Evolutionary conservation across 2,113 vertebrate species (phyloP).

Genomic region (Lamprologus lemairii): DNA sequence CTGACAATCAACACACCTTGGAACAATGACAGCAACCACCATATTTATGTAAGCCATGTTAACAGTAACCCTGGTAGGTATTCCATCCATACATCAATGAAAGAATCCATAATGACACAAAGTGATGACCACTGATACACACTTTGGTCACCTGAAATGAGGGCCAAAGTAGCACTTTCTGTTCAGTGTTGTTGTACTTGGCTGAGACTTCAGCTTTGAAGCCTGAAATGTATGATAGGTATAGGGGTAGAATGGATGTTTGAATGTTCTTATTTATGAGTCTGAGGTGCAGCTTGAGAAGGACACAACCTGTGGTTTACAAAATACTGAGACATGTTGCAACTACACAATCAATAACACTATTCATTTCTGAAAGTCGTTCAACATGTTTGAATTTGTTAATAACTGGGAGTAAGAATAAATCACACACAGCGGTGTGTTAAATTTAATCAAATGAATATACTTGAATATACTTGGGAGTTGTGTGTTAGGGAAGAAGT

Average conservation of each 20-base stretch:
- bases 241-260: background rate
- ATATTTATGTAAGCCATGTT: background rate
- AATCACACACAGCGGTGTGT: background rate
- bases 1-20: background rate
- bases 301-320: background rate
- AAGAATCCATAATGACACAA: background rate
- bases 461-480: background rate
- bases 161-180: background rate
- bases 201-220: background rate
- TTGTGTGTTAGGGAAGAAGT: background rate
- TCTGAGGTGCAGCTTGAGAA: background rate
- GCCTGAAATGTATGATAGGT: background rate
- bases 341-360: background rate
- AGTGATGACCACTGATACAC: background rate
- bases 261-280: rapidly evolving
- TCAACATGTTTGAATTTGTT: background rate
- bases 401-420: background rate
- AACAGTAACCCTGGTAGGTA: background rate
- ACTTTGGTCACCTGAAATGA: background rate
- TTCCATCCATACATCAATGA: background rate
- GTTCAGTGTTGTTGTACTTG: background rate
- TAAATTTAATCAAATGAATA: background rate
- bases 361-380: background rate
- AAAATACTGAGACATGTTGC: background rate
- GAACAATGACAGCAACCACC: background rate